These are phyloP conservation scores for Microtus montanus DNA, from an alignment of 2,113 vertebrate species.

Conservation along the genomic window DNA sequence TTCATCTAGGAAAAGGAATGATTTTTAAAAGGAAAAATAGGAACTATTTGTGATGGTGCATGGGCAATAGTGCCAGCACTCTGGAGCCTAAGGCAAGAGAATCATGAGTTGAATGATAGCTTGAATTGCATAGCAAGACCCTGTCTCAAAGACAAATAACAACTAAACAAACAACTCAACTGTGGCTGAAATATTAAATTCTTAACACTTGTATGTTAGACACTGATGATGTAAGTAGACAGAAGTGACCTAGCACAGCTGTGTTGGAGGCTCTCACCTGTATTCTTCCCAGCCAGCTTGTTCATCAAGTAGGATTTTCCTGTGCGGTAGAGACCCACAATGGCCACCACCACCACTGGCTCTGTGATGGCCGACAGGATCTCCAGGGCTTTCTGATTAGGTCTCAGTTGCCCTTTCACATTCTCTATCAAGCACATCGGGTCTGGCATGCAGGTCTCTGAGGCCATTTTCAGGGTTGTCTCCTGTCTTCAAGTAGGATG, in stretches of 20 bases:
- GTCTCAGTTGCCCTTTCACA: neutral
- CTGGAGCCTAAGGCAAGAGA: neutral
- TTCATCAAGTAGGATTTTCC: slow-evolving; percentile 13
- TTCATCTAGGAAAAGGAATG: neutral
- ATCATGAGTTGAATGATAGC: neutral
- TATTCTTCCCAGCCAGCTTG: neutral
- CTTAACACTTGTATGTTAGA: neutral
- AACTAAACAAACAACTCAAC: neutral
- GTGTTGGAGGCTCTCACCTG: neutral
- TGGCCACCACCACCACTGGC: neutral
- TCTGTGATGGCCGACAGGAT: neutral
- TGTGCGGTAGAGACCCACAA: neutral
- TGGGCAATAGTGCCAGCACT: neutral
- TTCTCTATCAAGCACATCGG: neutral
- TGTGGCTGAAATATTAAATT: neutral
- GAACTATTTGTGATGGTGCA: neutral
- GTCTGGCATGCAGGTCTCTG: neutral
- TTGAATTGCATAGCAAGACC: neutral
- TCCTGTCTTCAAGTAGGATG: neutral
- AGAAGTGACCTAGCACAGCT: neutral
- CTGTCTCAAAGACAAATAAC: neutral
- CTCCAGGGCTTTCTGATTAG: neutral
- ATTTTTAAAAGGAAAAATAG: neutral
- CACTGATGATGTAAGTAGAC: neutral
- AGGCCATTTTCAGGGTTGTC: neutral